Base-by-base conservation (phyloP, 2,888 invertebrate genomes). In the Crepidodera aurea region DNA sequence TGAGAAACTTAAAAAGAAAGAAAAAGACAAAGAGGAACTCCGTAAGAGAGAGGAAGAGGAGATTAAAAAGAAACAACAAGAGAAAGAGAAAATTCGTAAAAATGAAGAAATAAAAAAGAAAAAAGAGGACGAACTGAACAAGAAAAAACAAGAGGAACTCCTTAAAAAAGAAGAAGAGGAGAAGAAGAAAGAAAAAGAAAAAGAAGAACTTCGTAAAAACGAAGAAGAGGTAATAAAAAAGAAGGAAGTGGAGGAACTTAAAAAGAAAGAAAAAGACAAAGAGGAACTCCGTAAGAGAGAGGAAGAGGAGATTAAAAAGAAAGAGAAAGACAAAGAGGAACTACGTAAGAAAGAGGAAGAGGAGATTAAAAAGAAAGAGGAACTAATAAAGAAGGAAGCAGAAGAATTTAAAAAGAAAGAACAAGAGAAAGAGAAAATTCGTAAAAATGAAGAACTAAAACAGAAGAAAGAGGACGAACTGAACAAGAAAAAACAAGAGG, bases 401-500 rank as follows among this genome's bases (percentile, higher is more conserved):
- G 34, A 56, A 18, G 58, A 59, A 64, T 19, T 27, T 44, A 39
- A 48, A 48, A n/a, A 12, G 15, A 65, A 63, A 29, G 64, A 68
- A 64, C 50, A 60, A 29, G 50, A 55, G 39, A 66, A 68, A 61
- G 29, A 59, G 42, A 48, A 70, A 40, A 51, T 51, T 7, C 39
- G 60, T 63, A 59, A n/a, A n/a, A n/a, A n/a, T n/a, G n/a, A 66
- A 39, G 62, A 66, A 53, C 59, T 39, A 25, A 58, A 58, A 42
- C 51, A 56, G 57, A 62, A 62, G 44, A 39, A 48, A 58, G 18
- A 63, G 29, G 74, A 76, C 0, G 34, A 60, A 39, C 77, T 79
- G 22, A 50, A 59, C 58, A n/a, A 53, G 62, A 32, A 67, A 27
- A 32, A 27, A 16, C 62, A 64, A 60, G 62, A 48, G 34, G 37